Base-by-base conservation (phyloP, 2,797 vertebrate genomes). In the Salmo trutta region DNA sequence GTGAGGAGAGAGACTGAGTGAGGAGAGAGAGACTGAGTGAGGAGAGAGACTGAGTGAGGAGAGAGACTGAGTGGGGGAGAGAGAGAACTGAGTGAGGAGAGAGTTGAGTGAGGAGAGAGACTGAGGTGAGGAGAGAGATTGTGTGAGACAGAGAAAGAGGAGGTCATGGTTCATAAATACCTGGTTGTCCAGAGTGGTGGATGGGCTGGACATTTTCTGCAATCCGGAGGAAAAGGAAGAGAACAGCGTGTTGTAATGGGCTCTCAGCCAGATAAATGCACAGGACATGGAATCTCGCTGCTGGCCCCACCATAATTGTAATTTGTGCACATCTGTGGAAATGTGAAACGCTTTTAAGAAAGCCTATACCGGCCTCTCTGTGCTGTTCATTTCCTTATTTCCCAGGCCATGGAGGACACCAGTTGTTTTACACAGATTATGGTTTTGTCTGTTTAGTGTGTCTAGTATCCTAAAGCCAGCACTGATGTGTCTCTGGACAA, bases 371-470 rank as follows among this genome's bases (percentile, higher is more conserved):
- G 84, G 76, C 84, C 85, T 89, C 87, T 83, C 81, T 82, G 41
- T 88, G 71, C 86, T 15, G 33, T 90, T 88, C 87, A 89, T 90
- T 91, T 88, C 88, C 87, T 84, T 91, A 90, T 92, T 85, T 87
- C 78, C 88, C 82, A 51, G 10, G 81, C 84, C 84, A 84, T 62
- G 36, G 82, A 84, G 87, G n/a, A 89, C 87, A 89, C 77, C 78
- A 87, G 88, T 89, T 90, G 86, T 92, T 93, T 92, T 86, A 91
- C 86, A 90, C 90, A 83, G 86, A 91, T n/a, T 89, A 84, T 75
- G 86, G 82, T 80, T 89, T 88, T 90, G 89, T 85, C 82, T 74
- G 75, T 84, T 80, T 86, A 47, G 82, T 77, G n/a, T n/a, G 83
- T 83, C 85, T 83, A 81, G 79, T 82, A 74, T 72, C 77, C 77